Evolutionary conservation across 2,797 vertebrate species (phyloP).

Genomic region (Tympanoctomys barrerae): DNA sequence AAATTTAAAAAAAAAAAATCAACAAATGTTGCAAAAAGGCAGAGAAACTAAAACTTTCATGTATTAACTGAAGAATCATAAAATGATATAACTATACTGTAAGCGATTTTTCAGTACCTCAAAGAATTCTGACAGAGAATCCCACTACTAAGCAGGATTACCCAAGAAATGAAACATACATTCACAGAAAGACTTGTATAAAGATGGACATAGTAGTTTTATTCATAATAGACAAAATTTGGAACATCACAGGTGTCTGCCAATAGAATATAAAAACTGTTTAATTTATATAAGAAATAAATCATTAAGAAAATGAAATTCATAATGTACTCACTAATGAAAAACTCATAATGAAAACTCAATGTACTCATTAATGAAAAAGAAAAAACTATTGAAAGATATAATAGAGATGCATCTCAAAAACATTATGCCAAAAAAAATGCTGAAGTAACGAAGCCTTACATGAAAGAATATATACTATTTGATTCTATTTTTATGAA

Average conservation of each 20-base stretch:
- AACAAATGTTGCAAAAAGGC: conserved; percentile 8
- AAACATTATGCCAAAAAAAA: conserved; percentile 25
- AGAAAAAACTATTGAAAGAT: conserved; percentile 49
- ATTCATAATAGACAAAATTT: conserved; percentile 35
- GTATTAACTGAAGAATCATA: background rate
- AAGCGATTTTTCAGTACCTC: conserved; percentile 18
- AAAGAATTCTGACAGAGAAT: conserved; percentile 50
- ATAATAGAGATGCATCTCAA: conserved; percentile 40
- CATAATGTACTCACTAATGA: background rate
- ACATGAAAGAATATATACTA: background rate
- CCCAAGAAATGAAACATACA: conserved; percentile 49
- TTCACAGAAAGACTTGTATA: conserved; percentile 3
- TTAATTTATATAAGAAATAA: background rate
- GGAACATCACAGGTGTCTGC: background rate
- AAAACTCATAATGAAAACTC: conserved; percentile 6
- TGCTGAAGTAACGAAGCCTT: conserved; percentile 3
- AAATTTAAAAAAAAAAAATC: conserved; percentile 14
- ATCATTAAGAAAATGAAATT: background rate
- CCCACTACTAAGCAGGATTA: conserved; percentile 42
- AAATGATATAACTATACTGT: conserved; percentile 19
- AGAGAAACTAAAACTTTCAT: background rate
- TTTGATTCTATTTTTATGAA: conserved; percentile 34
- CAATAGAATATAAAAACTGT: conserved; percentile 42
- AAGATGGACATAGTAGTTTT: background rate
- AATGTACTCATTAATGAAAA: conserved; percentile 32